Percentiles rank a stretch among this genome's conserved stretches.
phyloP scores from a whole-genome alignment of 1,140 invertebrate species.

The Semibalanus balanoides region DNA sequence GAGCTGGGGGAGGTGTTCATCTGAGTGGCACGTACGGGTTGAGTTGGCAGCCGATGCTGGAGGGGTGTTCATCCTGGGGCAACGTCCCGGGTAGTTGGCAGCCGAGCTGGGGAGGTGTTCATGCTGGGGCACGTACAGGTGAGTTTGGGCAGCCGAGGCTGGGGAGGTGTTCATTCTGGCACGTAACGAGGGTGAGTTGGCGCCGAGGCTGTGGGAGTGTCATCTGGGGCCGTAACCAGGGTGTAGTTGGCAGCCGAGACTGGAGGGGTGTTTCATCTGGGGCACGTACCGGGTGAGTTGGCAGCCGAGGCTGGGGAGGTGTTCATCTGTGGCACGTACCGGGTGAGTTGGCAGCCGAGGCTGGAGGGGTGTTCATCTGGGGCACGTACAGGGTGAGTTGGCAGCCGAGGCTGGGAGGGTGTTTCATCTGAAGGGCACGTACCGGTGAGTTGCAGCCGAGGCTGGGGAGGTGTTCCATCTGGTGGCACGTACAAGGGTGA shows the following conservation, averaged over 20 bases:
- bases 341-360: too few species aligned
- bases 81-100: too few species aligned
- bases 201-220: too few species aligned
- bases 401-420: too few species aligned
- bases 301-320: background rate
- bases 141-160: conserved; percentile 31
- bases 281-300: conserved; percentile 61
- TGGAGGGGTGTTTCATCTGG: conserved; percentile 77
- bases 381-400: too few species aligned
- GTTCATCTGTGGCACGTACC: conserved; percentile 18
- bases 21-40: conserved; percentile 20
- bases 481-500: too few species aligned
- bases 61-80: too few species aligned
- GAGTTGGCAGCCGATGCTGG: too few species aligned
- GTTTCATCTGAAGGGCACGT: too few species aligned
- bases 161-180: conserved; percentile 15
- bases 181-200: conserved; percentile 19
- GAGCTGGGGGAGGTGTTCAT: conserved; percentile 11
- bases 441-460: too few species aligned
- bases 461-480: too few species aligned
- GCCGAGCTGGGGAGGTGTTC: conserved; percentile 70
- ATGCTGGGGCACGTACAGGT: conserved; percentile 79
- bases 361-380: too few species aligned
- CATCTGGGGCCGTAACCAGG: conserved; percentile 47
- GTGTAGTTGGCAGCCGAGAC: conserved; percentile 70